Base-by-base conservation (phyloP, 2,797 vertebrate genomes). In the Anguilla pacifica region DNA sequence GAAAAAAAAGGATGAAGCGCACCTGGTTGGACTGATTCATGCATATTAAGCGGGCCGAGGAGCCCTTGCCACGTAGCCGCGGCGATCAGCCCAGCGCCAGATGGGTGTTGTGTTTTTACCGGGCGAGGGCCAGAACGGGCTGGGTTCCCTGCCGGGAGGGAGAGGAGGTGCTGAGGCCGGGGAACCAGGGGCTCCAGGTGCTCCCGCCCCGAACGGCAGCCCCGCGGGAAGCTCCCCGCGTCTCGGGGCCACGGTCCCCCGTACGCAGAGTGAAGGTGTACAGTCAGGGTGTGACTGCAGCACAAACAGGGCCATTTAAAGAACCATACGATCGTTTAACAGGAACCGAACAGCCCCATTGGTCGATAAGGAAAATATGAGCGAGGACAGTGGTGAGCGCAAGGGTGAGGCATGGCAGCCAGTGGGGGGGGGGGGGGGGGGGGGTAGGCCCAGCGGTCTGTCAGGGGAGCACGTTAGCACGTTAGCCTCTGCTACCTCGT, bases 321-420 rank as follows among this genome's bases (percentile, higher is more conserved):
- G 43, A 39, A 57, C n/a, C 84, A 85, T 51, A 79, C 72, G 49
- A 64, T 25, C 85, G 74, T 28, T 77, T 61, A 86, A 72, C 31
- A 59, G 64, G 86, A 88, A 87, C 87, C 55, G 15, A 43, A 57
- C 51, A 43, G 81, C 43, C 19, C 57, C 77, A 39, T 25, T 67
- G 61, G 61, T 67, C 61, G 3, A 67, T 67, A 22, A 67, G 85
- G 55, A 64, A 89, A 88, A 89, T 77, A 86, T 81, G 67, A 53
- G 64, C 87, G 86, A 57, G 86, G 79, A 87, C 84, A 51, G 9
- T 51, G 83, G 83, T 84, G 67, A 86, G 85, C 87, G 85, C 85
- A 82, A 61, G 77, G 49, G 15, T 35, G 86, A 74, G 82, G 51
- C 87, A 88, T 53, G 22, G 4, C 28, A n/a, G 22, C 6, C 39